phyloP scores from a whole-genome alignment of 2,113 vertebrate genomes.

The Tachycineta bicolor region DNA sequence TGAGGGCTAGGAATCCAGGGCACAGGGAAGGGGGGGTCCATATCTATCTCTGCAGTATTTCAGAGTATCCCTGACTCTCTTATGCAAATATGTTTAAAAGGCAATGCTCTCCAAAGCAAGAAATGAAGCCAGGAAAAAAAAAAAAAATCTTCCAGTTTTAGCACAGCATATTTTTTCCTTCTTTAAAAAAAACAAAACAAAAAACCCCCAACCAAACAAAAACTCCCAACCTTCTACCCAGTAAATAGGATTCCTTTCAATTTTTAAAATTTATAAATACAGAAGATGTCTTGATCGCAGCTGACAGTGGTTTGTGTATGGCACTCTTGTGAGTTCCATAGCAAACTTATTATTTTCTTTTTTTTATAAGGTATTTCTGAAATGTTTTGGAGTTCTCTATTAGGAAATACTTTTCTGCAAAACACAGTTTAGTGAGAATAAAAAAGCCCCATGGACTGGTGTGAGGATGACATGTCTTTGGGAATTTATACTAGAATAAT shows the following conservation, averaged over 20 bases:
- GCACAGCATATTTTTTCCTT: background rate
- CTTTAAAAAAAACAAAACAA: background rate
- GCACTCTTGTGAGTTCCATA: background rate
- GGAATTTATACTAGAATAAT: background rate
- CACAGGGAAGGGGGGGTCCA: rapidly evolving
- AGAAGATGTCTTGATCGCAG: background rate
- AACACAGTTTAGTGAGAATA: background rate
- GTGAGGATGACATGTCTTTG: background rate
- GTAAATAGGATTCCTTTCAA: background rate
- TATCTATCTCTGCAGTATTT: background rate
- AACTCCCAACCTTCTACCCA: background rate
- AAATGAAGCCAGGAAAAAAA: background rate
- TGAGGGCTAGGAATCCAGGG: background rate
- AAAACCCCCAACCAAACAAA: too few relatives aligned
- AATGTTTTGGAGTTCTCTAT: background rate
- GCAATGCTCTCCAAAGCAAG: background rate
- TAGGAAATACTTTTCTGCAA: background rate
- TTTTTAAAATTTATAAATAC: background rate
- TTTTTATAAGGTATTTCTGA: background rate
- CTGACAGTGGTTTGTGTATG: background rate
- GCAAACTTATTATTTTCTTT: background rate
- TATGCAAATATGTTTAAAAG: background rate
- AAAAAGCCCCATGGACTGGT: background rate
- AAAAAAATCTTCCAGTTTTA: background rate
- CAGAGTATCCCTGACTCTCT: background rate